Percentiles rank a stretch among this genome's conserved stretches.
Conservation (phyloP, 2,888 invertebrate genomes). For the Flexamia atlantica region DNA sequence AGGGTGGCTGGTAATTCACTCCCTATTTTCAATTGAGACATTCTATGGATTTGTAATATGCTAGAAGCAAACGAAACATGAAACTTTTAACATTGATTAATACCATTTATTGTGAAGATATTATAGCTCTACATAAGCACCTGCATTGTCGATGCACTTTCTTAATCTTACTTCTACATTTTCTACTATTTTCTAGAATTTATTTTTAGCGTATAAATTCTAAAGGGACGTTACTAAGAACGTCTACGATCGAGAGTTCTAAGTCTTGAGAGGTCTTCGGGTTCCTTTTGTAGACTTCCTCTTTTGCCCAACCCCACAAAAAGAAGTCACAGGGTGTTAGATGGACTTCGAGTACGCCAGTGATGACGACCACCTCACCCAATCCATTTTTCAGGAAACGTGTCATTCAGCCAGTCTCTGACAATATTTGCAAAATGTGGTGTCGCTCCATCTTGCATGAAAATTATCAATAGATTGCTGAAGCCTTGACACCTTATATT, state of each 20-base stretch:
- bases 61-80: neutral
- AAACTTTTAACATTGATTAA: constrained; percentile 20
- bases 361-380: constrained; percentile 27
- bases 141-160: neutral
- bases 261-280: too few species aligned
- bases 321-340: constrained; percentile 8
- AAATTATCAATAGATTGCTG: too few species aligned
- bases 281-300: too few species aligned
- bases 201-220: too few species aligned
- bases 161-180: constrained; percentile 12
- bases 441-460: constrained; percentile 24
- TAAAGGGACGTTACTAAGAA: neutral
- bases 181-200: too few species aligned
- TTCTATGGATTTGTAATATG: neutral
- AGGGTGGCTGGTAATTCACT: constrained; percentile 5
- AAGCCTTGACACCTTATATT: too few species aligned
- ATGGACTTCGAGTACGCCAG: constrained; percentile 1
- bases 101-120: constrained; percentile 22
- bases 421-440: constrained; percentile 35
- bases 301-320: too few species aligned
- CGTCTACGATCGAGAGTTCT: too few species aligned
- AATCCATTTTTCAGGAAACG: constrained; percentile 23
- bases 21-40: neutral
- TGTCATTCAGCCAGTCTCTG: neutral
- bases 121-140: constrained; percentile 13